Base-by-base conservation (phyloP, 2,888 invertebrate genomes). In the Noctua comes region DNA sequence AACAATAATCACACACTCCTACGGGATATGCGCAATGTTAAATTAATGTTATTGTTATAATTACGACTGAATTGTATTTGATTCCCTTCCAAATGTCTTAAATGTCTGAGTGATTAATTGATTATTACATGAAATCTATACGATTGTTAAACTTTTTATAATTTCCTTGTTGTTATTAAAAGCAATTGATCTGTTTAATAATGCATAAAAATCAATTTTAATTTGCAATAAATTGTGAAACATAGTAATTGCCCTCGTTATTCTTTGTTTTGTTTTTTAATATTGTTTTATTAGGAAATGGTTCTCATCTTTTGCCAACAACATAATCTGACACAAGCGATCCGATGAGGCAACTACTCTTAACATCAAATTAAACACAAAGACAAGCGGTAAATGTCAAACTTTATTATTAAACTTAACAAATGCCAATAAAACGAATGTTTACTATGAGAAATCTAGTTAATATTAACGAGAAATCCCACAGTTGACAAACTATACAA, bases 21-120 rank as follows among this genome's bases (percentile, higher is more conserved):
- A 43, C 73, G 68, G 84, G 85, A 87, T 84, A 59, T 77, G 80
- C 77, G 84, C 83, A 85, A 86, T 76, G 62, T 36, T 74, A 85
- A 74, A 69, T 68, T 43, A 66, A 79, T 86, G 79, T 86, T 85
- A 79, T 72, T 86, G 84, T 76, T 62, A 57, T 83, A 86, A 85
- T 85, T 83, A 79, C 76, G 43, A 43, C 74, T 65, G 65, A 73
- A 79, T 83, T 75, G 65, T 46, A 71, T 79, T 65, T 70, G 71
- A 74, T 66, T 78, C 75, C 69, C 70, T 78, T 65, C 68, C n/a
- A 62, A 74, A 80, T 71, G 70, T 70, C 46, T 68, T 62, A 54
- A 73, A 54, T 18, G 27, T 71, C 54, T 68, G 82, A 85, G 66
- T 77, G 66, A 79, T 86, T 79, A 66, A 76, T 66, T 27, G 69